Conservation (phyloP, 2,113 vertebrate species). For the Saguinus imperator region DNA sequence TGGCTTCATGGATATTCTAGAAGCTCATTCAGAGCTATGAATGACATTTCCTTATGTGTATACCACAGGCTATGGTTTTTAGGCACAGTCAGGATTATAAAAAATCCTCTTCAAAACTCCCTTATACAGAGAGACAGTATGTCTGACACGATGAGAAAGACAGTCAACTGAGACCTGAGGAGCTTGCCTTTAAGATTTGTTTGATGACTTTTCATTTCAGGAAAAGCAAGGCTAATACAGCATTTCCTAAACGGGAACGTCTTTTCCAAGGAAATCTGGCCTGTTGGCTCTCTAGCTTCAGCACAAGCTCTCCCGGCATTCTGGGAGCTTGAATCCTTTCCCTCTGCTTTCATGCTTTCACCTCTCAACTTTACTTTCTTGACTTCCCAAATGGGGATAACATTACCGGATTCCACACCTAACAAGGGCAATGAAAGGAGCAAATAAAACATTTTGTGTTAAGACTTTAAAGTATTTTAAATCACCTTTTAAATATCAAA, state of each 20-base stretch:
- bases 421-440: not conserved
- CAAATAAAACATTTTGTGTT: not conserved
- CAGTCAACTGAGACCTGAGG: not conserved
- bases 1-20: not conserved
- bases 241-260: not conserved
- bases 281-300: not conserved
- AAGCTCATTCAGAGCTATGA: slow-evolving; percentile 31
- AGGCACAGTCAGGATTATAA: not conserved
- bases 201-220: not conserved
- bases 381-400: not conserved
- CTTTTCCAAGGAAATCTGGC: not conserved
- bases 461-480: not conserved
- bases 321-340: not conserved
- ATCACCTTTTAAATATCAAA: not conserved
- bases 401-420: not conserved
- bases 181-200: not conserved
- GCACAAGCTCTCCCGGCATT: too few species aligned
- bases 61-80: not conserved
- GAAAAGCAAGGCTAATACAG: not conserved
- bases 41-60: not conserved
- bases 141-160: not conserved
- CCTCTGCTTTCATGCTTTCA: not conserved
- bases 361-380: not conserved
- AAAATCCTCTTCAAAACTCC: not conserved
- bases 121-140: not conserved